Percentiles rank a stretch among this genome's conserved stretches.
Evolutionary conservation across 2,888 invertebrate genomes (phyloP).

Genomic region (Dryobota labecula): DNA sequence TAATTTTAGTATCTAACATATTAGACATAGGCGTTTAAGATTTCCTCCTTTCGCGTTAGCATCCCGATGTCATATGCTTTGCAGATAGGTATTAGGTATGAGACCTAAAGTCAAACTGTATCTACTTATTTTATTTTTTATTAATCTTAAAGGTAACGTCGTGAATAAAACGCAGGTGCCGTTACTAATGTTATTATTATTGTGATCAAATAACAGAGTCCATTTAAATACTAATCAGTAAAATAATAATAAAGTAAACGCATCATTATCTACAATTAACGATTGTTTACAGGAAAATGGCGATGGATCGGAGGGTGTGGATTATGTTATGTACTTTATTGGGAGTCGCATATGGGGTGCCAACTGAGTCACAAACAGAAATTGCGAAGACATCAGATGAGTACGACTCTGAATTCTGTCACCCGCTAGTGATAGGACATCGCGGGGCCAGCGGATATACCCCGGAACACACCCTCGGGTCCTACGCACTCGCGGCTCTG

Average conservation of each 20-base stretch:
- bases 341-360: conserved; percentile 6
- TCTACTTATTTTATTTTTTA: background rate
- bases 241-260: background rate
- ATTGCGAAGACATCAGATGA: conserved; percentile 8
- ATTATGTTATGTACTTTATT: conserved; percentile 24
- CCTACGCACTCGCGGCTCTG: conserved; percentile 84
- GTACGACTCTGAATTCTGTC: conserved; percentile 71
- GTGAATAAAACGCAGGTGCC: conserved; percentile 1
- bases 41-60: too few species aligned
- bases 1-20: too few species aligned
- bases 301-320: conserved; percentile 40
- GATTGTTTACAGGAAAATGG: conserved; percentile 58
- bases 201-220: background rate
- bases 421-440: conserved; percentile 80
- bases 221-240: background rate
- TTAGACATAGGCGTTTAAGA: too few species aligned
- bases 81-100: background rate
- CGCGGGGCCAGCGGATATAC: conserved; percentile 86
- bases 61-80: too few species aligned
- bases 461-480: conserved; percentile 85
- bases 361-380: conserved; percentile 3
- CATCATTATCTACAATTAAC: background rate
- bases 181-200: background rate
- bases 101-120: background rate
- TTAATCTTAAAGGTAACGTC: background rate